Conservation (phyloP, 2,797 vertebrate species). For the Odontamblyopus rebecca region DNA sequence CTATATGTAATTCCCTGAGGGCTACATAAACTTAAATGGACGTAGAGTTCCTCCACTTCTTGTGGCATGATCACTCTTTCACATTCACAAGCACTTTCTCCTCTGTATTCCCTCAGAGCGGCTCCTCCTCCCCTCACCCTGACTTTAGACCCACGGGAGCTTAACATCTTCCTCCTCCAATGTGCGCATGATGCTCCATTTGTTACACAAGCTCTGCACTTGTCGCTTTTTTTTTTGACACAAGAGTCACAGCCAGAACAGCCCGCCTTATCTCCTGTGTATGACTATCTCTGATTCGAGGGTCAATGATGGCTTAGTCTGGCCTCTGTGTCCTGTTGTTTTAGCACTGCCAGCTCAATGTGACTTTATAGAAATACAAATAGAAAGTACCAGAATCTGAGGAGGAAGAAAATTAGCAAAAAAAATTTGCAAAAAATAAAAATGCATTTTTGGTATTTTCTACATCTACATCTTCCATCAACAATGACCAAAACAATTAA, state of each 20-base stretch:
- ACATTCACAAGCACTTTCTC: constrained; percentile 21
- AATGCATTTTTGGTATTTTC: no score
- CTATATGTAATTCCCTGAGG: no score
- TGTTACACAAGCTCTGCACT: constrained; percentile 46
- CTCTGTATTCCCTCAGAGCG: constrained; percentile 19
- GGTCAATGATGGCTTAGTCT: constrained; percentile 11
- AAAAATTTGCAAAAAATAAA: no score
- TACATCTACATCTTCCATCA: no score
- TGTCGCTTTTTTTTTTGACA: constrained; percentile 14
- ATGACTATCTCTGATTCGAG: constrained; percentile 41
- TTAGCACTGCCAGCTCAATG: constrained; percentile 43
- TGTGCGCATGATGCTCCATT: constrained; percentile 50
- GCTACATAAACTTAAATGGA: no score
- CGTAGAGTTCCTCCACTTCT: not conserved
- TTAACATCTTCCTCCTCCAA: constrained; percentile 26
- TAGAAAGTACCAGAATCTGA: not conserved
- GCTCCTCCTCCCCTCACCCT: constrained; percentile 19
- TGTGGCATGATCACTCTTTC: constrained; percentile 31
- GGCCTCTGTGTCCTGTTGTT: constrained; percentile 26
- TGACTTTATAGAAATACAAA: constrained; percentile 39
- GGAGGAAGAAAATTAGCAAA: no score
- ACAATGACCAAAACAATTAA: no score
- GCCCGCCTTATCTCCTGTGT: constrained; percentile 56
- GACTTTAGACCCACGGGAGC: constrained; percentile 47
- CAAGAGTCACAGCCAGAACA: constrained; percentile 31